These are phyloP conservation scores for Malurus cyaneus DNA, from an alignment of 2,113 vertebrate species.

Conservation along the genomic window DNA sequence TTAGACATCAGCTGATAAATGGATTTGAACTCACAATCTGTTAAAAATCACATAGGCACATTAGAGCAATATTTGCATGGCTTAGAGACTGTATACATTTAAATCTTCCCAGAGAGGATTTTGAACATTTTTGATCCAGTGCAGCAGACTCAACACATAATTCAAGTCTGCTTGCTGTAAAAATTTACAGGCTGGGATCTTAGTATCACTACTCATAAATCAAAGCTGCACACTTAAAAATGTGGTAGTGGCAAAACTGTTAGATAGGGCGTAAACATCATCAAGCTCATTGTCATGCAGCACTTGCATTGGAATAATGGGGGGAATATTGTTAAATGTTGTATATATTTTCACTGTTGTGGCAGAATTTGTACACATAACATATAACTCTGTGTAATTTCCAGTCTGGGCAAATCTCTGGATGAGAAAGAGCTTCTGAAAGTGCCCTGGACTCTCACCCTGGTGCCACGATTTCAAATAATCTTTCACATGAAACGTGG, in stretches of 20 bases:
- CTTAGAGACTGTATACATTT: conserved; percentile 61
- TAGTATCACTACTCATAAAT: conserved; percentile 51
- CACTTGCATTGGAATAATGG: not conserved
- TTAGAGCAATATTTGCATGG: conserved; percentile 58
- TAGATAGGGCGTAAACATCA: conserved; percentile 32
- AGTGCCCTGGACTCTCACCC: not conserved
- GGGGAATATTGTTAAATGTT: not conserved
- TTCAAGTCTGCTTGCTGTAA: conserved; percentile 58
- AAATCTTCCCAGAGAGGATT: conserved; percentile 59
- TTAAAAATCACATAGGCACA: conserved; percentile 65
- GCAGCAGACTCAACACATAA: conserved; percentile 50
- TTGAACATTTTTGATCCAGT: conserved; percentile 51
- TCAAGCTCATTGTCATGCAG: conserved; percentile 13
- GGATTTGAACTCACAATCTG: conserved; percentile 70
- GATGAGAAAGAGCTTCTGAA: not conserved
- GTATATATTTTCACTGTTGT: not conserved
- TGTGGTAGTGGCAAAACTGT: conserved; percentile 8
- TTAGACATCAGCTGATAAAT: conserved; percentile 73
- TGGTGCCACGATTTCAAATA: not conserved
- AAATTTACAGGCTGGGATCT: conserved; percentile 60
- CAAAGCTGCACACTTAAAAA: conserved; percentile 44
- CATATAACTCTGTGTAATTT: not conserved
- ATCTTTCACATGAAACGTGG: not conserved
- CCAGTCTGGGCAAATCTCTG: not conserved
- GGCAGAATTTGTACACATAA: not conserved